Base-by-base conservation (phyloP, 1,140 invertebrate species). In the Diachasmimorpha longicaudata region DNA sequence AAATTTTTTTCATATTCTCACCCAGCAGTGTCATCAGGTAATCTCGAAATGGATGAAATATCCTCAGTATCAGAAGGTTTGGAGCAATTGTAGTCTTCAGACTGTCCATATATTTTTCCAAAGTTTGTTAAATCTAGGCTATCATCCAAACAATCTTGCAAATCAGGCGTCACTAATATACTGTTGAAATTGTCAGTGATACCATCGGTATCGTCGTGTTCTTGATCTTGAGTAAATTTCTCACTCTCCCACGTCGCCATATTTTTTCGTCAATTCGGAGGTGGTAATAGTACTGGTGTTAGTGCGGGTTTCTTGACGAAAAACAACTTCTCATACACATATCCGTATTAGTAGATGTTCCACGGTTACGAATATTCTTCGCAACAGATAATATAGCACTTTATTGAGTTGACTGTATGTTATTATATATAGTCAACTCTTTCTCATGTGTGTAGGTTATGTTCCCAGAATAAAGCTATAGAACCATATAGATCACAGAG, bases 121-220 rank as follows among this genome's bases (percentile, higher is more conserved):
- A 91, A 91, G 78, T 83, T 87, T 5, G 89, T 85, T 66, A 91
- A 79, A 81, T 91, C 91, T 44, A 91, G 85, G 78, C 88, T 90
- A 63, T 92, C 90, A 76, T 91, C 90, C 14, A 91, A 81, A 75
- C 88, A 91, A 81, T 92, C 90, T 79, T 91, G 90, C 48, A 91
- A 82, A 82, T 91, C 90, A 77, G 90, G 89, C 4, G 87, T 89
- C 72, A 89, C 85, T 21, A 90, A 84, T 73, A 90, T 88, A 78
- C 82, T 87, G 68, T 88, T 84, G 75, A 90, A 87, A 75, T 82
- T 84, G 25, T 77, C 82, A 6, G 78, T 83, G 21, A 83, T 85
- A 16, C 81, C 80, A 11, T 85, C 81, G 63, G 79, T 72, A 79
- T 84, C 84, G 70, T 52, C 77, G 52, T 81, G 74, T 14, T 85